Evolutionary conservation across 2,888 invertebrate genomes (phyloP), one percentile per base, ranked within the genome.

Genomic region (Andrena camellia): DNA sequence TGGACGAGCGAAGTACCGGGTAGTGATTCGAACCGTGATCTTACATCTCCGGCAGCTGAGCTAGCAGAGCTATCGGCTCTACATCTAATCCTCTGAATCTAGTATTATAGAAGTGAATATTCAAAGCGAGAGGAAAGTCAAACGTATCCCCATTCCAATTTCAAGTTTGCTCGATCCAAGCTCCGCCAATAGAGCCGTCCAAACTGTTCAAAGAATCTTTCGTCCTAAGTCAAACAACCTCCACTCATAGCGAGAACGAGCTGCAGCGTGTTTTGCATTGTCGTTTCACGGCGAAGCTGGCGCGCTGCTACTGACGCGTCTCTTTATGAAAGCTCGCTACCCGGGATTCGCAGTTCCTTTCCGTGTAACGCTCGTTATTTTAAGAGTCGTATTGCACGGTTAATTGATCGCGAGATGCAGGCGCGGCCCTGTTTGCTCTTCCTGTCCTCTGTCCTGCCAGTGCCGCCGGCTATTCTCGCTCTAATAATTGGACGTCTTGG

Each of bases 401-500:
- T 60, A 72, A 84, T 76, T 76, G 50, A 52, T 73, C 31, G 69
- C 66, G 54, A 79, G 75, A 80, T 66, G 52, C 64, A 79, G 84
- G 75, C 57, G 84, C 50, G 79, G 71, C 50, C 23, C 50, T 80
- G 79, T 76, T 84, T 60, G 80, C 68, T 35, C 72, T 75, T 48
- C 23, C 68, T 71, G 67, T 63, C 17, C 13, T 50, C 67, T 26
- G 54, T 20, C 26, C 13, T 1, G 13, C 2, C 62, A 8, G 2
- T 31, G 17, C n/a, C 26, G 33, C 33, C 33, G 52, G 76, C 72
- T 80, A 69, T 74, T 60, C 67, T 76, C 2, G n/a, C 8, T 54
- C 71, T 87, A 81, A 88, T 89, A 89, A 91, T 87, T 87, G 87
- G 72, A 85, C 85, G 81, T 83, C 78, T 82, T 68, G 63, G 59